Base-by-base conservation (phyloP, 2,888 invertebrate genomes). In the Temnothorax unifasciatus region DNA sequence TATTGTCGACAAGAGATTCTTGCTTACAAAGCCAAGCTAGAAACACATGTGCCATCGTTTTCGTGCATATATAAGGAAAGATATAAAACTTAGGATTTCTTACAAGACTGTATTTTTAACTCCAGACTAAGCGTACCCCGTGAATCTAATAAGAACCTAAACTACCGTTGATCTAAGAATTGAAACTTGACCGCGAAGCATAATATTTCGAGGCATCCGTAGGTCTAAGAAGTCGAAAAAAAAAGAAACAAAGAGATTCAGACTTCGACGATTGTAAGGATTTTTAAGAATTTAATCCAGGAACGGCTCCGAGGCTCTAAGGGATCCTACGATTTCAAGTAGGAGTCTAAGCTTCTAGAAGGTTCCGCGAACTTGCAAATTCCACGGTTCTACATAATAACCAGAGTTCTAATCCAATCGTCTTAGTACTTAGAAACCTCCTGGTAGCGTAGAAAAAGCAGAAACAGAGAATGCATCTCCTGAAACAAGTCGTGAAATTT, bases 31-130 rank as follows among this genome's bases (percentile, higher is more conserved):
- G 87, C 87, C 90, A 90, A 88, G 83, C 86, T 91, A 89, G 87
- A 86, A 91, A 91, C 89, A 91, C 84, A 92, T 92, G 92, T 92
- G 92, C 92, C 92, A 92, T 92, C 92, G 87, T 90, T 92, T 92
- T 92, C 90, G 88, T 92, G 92, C 85, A 88, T 89, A 88, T 89
- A 91, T 89, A 88, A 74, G 85, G 86, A 88, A 89, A 89, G 88
- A 89, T 84, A 79, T 90, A 92, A 89, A 88, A 89, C 86, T 85
- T 91, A 90, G 90, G 86, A 86, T 87, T 92, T 92, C 92, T 88
- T 93, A 93, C 90, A 89, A 91, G 89, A 87, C 89, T 92, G 90
- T 93, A 92, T 92, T 92, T 93, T 92, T 92, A 90, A 90, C 86
- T 79, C 47, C 79, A 79, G 79, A 71, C 44, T 79, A 71, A 59